These are phyloP conservation scores for Euleptes europaea DNA, from an alignment of 2,113 vertebrate genomes.

Conservation along the genomic window DNA sequence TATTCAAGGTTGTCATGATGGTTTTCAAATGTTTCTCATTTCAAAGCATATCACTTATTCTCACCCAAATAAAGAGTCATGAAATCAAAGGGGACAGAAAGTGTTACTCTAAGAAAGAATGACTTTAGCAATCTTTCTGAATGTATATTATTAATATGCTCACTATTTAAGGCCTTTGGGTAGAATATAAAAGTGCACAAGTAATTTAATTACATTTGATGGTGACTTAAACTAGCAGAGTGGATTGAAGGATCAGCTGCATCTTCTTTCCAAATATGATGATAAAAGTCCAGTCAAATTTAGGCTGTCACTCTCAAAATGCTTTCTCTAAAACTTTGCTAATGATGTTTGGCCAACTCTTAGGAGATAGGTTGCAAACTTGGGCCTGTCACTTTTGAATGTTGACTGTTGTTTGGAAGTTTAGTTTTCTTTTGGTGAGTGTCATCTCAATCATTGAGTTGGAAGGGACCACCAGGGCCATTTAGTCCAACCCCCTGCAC, in stretches of 20 bases:
- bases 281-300: background rate
- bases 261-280: background rate
- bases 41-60: background rate
- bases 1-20: conserved; percentile 4
- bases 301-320: background rate
- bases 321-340: background rate
- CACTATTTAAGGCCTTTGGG: conserved; percentile 29
- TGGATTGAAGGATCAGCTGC: background rate
- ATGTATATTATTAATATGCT: conserved; percentile 22
- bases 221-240: background rate
- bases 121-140: conserved; percentile 18
- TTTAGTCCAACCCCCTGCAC: too few relatives aligned
- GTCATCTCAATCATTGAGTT: background rate
- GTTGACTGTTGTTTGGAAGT: background rate
- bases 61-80: conserved; percentile 19
- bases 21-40: conserved; percentile 8
- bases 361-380: background rate
- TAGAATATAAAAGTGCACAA: conserved; percentile 18
- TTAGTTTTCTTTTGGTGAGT: background rate
- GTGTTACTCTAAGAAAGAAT: conserved; percentile 2
- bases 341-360: background rate
- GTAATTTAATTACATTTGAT: conserved; percentile 32
- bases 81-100: conserved; percentile 27
- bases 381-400: background rate
- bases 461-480: too few relatives aligned